Conservation (phyloP, 2,797 vertebrate species). For the Fistularia tabacaria region DNA sequence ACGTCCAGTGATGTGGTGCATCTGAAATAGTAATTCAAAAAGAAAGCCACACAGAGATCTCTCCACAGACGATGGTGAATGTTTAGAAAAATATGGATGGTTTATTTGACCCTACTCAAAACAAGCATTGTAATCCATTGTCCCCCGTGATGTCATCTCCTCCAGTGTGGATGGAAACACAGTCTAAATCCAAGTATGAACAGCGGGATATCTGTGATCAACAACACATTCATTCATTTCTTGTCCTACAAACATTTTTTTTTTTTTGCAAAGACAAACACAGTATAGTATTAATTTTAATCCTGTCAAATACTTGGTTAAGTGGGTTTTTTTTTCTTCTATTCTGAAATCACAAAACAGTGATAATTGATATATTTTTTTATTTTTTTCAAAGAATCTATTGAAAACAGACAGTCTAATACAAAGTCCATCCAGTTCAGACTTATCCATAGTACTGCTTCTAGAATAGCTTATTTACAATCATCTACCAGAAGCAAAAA, state of each 20-base stretch:
- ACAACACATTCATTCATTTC: constrained; percentile 70
- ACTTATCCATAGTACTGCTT: constrained; percentile 72
- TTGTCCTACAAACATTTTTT: constrained; percentile 70
- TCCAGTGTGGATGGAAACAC: constrained; percentile 70
- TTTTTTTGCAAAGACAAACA: constrained; percentile 66
- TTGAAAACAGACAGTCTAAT: constrained; percentile 74
- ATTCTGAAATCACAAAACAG: constrained; percentile 73
- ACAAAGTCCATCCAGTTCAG: constrained; percentile 76
- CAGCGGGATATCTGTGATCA: constrained; percentile 61
- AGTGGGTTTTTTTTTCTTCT: constrained; percentile 67
- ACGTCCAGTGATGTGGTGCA: not conserved
- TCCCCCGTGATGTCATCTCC: constrained; percentile 46
- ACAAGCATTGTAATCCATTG: constrained; percentile 72
- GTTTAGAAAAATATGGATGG: constrained; percentile 81
- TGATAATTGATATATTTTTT: constrained; percentile 65
- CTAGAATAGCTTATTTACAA: constrained; percentile 83
- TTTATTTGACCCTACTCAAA: constrained; percentile 78
- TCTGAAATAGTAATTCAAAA: constrained; percentile 4
- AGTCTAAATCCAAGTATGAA: constrained; percentile 77
- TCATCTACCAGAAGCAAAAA: constrained; percentile 71
- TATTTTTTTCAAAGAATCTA: constrained; percentile 59
- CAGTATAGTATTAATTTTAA: constrained; percentile 70
- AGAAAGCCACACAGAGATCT: constrained; percentile 39
- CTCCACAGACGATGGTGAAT: constrained; percentile 37
- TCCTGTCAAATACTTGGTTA: constrained; percentile 73